Conservation (phyloP, 2,888 invertebrate genomes). For the Zonitis immaculata region DNA sequence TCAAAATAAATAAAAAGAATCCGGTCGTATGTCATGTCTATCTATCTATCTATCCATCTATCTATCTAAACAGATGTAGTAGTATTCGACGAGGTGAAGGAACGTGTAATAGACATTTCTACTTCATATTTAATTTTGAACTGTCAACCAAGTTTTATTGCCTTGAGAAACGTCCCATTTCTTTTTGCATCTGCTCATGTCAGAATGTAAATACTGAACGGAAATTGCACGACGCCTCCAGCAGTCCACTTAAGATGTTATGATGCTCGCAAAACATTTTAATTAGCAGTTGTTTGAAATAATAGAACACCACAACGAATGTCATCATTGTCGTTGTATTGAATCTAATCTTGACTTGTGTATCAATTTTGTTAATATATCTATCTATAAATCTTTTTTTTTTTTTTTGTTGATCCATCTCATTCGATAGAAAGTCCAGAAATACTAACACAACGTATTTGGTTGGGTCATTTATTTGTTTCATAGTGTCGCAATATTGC, state of each 20-base stretch:
- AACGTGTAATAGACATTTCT: constrained; percentile 33
- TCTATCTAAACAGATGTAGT: constrained; percentile 15
- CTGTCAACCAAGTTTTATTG: constrained; percentile 43
- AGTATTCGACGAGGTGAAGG: constrained; percentile 20
- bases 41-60: too few species aligned
- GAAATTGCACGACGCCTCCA: constrained; percentile 35
- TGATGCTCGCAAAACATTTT: constrained; percentile 22
- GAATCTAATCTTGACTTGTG: too few species aligned
- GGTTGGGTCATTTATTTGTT: constrained; percentile 21
- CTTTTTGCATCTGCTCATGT: constrained; percentile 41
- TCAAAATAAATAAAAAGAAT: neutral
- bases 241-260: constrained; percentile 25
- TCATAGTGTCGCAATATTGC: constrained; percentile 26
- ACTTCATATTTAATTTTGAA: constrained; percentile 42
- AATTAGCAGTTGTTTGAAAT: constrained; percentile 12
- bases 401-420: too few species aligned
- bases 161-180: constrained; percentile 38
- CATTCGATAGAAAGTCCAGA: constrained; percentile 8
- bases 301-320: too few species aligned
- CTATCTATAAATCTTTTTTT: too few species aligned
- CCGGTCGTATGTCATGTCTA: constrained; percentile 11
- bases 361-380: neutral
- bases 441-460: constrained; percentile 9
- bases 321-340: too few species aligned
- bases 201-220: constrained; percentile 36